Percentiles rank a stretch among this genome's conserved stretches.
Conservation (phyloP, 2,113 vertebrate genomes). For the Lipotes vexillifer region DNA sequence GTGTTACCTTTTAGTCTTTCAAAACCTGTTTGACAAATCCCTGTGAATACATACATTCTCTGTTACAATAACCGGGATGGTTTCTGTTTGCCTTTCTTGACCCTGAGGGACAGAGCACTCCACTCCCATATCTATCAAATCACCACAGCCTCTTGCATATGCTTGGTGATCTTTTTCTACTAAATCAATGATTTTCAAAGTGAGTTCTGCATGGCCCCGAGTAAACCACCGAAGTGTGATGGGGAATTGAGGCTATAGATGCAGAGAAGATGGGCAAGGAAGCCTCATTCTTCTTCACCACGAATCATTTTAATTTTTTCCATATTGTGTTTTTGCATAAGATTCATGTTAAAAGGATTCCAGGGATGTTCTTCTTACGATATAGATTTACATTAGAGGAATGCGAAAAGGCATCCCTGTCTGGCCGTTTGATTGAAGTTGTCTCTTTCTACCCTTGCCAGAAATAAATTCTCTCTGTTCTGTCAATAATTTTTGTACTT, state of each 20-base stretch:
- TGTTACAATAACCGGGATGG: background rate
- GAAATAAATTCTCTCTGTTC: background rate
- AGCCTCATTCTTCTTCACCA: background rate
- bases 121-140: background rate
- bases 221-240: background rate
- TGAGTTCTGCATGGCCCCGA: background rate
- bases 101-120: background rate
- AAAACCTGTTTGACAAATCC: background rate
- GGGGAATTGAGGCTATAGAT: background rate
- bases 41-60: background rate
- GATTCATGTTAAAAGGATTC: background rate
- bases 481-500: background rate
- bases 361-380: background rate
- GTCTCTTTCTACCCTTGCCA: background rate
- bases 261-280: background rate
- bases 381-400: background rate
- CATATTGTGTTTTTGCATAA: background rate
- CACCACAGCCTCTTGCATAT: background rate
- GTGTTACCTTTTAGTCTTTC: background rate
- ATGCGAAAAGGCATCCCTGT: background rate
- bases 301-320: background rate
- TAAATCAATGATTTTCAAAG: conserved; percentile 2
- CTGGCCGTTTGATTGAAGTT: background rate
- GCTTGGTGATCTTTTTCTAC: background rate
- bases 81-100: background rate